Base-by-base conservation (phyloP, 2,888 invertebrate genomes). In the Tenthredo amoena region DNA sequence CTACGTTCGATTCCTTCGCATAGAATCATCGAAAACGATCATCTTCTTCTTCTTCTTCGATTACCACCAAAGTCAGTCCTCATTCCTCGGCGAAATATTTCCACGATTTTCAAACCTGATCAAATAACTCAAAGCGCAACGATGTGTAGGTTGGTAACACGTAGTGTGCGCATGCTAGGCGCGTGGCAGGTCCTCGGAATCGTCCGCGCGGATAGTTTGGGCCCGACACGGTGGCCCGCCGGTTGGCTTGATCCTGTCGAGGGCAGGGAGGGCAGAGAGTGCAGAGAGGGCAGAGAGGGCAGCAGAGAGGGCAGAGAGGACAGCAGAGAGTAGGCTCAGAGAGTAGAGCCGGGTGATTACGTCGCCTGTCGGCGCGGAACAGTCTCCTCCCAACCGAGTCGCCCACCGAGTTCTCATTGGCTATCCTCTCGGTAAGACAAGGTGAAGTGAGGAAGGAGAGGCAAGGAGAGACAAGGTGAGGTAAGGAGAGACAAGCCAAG, bases 311-410 rank as follows among this genome's bases (percentile, higher is more conserved):
- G 85, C 68, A 85, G 84, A 62, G 85, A 82, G 37, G 83, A 85
- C 85, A 86, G 86, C 87, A 86, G 84, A 86, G 86, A 86, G 87
- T 85, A 87, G 85, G 86, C 86, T 88, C 89, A 88, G 89, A 88
- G 88, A 89, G 88, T 91, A 89, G 91, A 92, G 90, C 91, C 92
- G 92, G 92, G 92, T 92, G 92, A 92, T 92, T 92, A 92, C 92
- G 92, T 92, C 92, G 92, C 88, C 90, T 91, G 92, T 92, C 92
- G 92, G 91, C 92, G 92, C 91, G 92, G 92, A 92, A 92, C 92
- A 92, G 92, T 92, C 92, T 92, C 92, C 92, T 92, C 92, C 92
- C 92, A 92, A 91, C 91, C 91, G 90, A 90, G 92, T 91, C 92
- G 92, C 92, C 92, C 91, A 92, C 91, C 89, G 87, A 86, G 85